These are phyloP conservation scores for Heterotilapia buettikoferi DNA, from an alignment of 2,113 vertebrate genomes.

Conservation along the genomic window DNA sequence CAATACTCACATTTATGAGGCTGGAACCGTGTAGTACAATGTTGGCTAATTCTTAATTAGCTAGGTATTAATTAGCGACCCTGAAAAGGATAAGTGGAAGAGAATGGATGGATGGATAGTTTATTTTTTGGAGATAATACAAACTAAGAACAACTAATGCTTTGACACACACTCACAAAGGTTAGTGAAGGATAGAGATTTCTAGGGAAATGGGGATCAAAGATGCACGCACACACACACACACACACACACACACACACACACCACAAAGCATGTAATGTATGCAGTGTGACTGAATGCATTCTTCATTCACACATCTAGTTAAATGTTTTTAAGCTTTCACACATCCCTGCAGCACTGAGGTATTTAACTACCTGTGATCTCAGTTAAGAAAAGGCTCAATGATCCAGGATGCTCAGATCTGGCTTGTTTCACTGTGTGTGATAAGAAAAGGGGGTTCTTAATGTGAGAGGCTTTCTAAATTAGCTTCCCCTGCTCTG, in stretches of 20 bases:
- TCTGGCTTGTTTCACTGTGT: background rate
- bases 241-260: background rate
- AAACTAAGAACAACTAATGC: background rate
- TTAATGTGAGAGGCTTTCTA: background rate
- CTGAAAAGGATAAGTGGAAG: background rate
- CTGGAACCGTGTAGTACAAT: background rate
- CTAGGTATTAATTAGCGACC: background rate
- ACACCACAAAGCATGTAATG: background rate
- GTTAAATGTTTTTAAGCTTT: background rate
- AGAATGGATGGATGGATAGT: background rate
- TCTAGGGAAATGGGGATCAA: background rate
- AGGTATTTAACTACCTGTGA: background rate
- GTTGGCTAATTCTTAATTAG: background rate
- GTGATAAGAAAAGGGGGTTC: background rate
- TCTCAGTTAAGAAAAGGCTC: background rate
- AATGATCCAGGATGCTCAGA: background rate
- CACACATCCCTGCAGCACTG: background rate
- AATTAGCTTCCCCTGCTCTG: background rate
- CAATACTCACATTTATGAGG: background rate
- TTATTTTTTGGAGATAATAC: background rate
- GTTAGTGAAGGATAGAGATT: background rate
- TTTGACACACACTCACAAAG: background rate
- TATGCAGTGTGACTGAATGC: background rate
- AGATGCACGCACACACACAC: rapidly evolving
- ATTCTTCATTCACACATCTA: background rate